Evolutionary conservation across 2,797 vertebrate genomes (phyloP).

Genomic region (Potorous gilbertii): DNA sequence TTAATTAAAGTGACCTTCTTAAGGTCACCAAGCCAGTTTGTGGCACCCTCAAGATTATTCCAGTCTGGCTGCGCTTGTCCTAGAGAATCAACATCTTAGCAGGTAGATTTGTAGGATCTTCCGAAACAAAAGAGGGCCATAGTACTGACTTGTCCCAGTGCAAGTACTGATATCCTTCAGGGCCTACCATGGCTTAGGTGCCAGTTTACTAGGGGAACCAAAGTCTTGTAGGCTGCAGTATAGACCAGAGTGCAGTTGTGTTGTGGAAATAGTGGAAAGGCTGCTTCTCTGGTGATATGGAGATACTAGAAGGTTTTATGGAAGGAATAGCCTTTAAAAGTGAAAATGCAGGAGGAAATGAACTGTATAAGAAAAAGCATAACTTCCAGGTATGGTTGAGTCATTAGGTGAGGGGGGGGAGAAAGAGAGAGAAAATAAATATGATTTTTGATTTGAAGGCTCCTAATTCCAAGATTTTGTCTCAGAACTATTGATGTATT

Average conservation of each 20-base stretch:
- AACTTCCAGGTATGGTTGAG: neutral
- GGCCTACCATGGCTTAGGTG: too few species aligned
- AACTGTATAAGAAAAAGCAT: neutral
- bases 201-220: neutral
- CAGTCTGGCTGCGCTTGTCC: neutral
- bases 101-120: neutral
- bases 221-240: neutral
- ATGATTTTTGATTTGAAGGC: neutral
- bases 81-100: constrained; percentile 1
- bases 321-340: neutral
- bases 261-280: neutral
- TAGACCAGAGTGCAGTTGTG: neutral
- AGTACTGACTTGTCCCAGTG: neutral
- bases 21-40: constrained; percentile 2
- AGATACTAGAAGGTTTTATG: neutral
- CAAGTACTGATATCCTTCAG: neutral
- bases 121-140: neutral
- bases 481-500: neutral
- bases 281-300: neutral
- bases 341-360: neutral
- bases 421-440: neutral
- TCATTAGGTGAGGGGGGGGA: neutral
- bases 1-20: constrained; percentile 1
- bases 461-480: neutral
- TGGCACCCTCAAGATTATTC: constrained; percentile 11